Base-by-base conservation (phyloP, 2,888 invertebrate genomes). In the Platycheirus albimanus region DNA sequence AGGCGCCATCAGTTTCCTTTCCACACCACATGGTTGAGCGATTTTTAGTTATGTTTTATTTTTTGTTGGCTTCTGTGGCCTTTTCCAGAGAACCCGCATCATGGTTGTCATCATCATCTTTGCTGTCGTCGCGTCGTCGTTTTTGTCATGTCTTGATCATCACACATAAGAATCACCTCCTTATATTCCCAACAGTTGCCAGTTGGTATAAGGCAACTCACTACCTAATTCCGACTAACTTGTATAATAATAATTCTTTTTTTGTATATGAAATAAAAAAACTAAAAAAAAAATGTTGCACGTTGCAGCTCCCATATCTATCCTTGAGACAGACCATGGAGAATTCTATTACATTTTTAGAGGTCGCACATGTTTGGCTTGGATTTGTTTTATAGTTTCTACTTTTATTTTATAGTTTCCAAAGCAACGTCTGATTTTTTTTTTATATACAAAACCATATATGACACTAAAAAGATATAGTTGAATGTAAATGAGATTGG, bases 41-140 rank as follows among this genome's bases (percentile, higher is more conserved):
- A 58, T 71, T 66, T 71, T 71, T 56, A 33, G 15, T 49, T 47
- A 19, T 13, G 41, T 56, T 20, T n/a, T n/a, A n/a, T n/a, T n/a
- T n/a, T 45, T 28, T 36, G 28, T 61, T 66, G 52, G 66, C 61
- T 63, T 63, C 52, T 54, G 43, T 51, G 24, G 47, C 67, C 61
- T 36, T 72, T 83, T 83, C 83, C 41, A 78, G 74, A 51, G 78
- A 83, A 83, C 83, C 83, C 83, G 83, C 78, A 83, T 74, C n/a
- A 36, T 43, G n/a, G 56, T 81, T 61, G 30, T 72, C 76, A 64
- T 64, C 64, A 67, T 58, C 66, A 63, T 54, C 71, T 38, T 56
- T 6, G 45, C 13, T 17, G 20, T 41, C 67, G 33, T 36, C 61
- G 45, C 24, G 45, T 19, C n/a, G 20, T 41, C 67, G 33, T 36